phyloP scores from a whole-genome alignment of 2,888 invertebrate genomes.

The Melanargia galathea region DNA sequence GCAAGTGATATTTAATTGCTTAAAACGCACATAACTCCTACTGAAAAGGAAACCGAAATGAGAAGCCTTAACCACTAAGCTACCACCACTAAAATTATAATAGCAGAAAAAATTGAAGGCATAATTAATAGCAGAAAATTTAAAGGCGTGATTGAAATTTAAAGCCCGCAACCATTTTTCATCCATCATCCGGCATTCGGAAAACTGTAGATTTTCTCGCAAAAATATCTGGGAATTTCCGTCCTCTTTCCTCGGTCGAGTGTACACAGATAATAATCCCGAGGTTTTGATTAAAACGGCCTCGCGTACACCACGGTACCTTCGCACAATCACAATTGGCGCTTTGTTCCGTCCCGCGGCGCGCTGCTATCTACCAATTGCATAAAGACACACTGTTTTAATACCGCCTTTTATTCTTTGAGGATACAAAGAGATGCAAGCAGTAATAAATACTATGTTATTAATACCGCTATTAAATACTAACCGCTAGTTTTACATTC shows the following conservation, averaged over 20 bases:
- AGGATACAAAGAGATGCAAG: constrained; percentile 13
- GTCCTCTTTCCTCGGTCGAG: constrained; percentile 13
- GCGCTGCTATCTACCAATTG: constrained; percentile 7
- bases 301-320: too few relatives aligned
- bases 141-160: too few relatives aligned
- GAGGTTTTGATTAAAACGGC: constrained; percentile 47
- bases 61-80: too few relatives aligned
- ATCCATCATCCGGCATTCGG: too few relatives aligned
- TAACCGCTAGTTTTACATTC: too few relatives aligned
- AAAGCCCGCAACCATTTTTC: too few relatives aligned
- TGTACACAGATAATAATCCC: constrained; percentile 43
- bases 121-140: too few relatives aligned
- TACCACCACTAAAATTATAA: too few relatives aligned
- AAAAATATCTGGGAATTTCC: background rate
- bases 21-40: too few relatives aligned
- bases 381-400: constrained; percentile 28
- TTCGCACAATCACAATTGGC: constrained; percentile 44
- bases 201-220: background rate
- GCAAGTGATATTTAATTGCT: too few relatives aligned
- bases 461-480: background rate
- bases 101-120: too few relatives aligned
- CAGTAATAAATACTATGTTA: background rate
- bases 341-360: constrained; percentile 40
- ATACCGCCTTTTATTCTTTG: constrained; percentile 21
- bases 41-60: too few relatives aligned